phyloP scores from a whole-genome alignment of 1,140 invertebrate species.

The Dreissena rostriformis region DNA sequence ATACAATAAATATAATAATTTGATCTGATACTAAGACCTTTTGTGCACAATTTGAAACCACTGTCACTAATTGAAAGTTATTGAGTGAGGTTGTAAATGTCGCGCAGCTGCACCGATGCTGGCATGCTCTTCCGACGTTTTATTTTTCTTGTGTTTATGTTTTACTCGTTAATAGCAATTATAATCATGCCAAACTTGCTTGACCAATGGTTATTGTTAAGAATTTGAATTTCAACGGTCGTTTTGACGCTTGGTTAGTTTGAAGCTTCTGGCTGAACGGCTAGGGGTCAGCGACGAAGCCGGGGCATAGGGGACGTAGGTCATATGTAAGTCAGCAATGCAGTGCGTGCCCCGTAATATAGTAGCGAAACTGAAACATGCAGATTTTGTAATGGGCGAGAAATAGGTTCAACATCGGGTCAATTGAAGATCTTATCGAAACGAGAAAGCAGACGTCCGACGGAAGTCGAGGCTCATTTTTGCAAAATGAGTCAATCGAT shows the following conservation, averaged over 20 bases:
- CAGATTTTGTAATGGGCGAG: constrained; percentile 2
- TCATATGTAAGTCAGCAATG: background rate
- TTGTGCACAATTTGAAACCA: constrained; percentile 49
- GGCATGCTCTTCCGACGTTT: constrained; percentile 20
- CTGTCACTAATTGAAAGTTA: constrained; percentile 56
- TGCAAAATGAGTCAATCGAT: too few relatives aligned
- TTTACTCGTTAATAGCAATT: constrained; percentile 40
- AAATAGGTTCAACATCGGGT: background rate
- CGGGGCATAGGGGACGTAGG: background rate
- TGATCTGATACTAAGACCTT: constrained; percentile 52
- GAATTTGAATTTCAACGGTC: constrained; percentile 28
- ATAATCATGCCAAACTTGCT: constrained; percentile 30
- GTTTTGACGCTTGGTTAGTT: background rate
- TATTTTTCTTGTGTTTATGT: constrained; percentile 20
- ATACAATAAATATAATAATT: constrained; percentile 59
- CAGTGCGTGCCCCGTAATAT: background rate
- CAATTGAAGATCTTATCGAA: background rate
- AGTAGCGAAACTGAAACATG: background rate
- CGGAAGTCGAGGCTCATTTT: too few relatives aligned
- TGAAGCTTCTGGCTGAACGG: too few relatives aligned
- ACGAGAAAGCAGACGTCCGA: too few relatives aligned
- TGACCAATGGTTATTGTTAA: constrained; percentile 31
- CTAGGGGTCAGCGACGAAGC: too few relatives aligned
- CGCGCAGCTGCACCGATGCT: constrained; percentile 41
- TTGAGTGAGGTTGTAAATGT: constrained; percentile 43